Evolutionary conservation across 2,113 vertebrate genomes (phyloP).

Genomic region (Prionailurus bengalensis): DNA sequence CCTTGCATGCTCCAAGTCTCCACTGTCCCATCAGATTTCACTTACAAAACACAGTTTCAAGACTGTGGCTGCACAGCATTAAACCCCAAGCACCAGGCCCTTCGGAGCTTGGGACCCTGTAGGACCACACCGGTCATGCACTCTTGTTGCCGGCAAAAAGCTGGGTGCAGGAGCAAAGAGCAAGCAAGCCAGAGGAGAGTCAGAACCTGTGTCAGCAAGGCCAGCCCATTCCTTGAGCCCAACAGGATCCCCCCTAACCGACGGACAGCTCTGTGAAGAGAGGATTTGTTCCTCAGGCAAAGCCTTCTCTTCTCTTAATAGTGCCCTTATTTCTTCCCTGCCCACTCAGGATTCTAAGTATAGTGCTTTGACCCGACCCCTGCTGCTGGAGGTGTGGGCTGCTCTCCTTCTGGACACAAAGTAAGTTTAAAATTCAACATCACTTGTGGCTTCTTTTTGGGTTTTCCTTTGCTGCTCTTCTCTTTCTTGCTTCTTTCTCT

Average conservation of each 20-base stretch:
- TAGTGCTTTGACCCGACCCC: neutral
- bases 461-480: neutral
- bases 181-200: neutral
- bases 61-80: neutral
- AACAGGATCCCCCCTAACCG: neutral
- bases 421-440: neutral
- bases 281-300: neutral
- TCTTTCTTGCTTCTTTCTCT: neutral
- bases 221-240: neutral
- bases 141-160: neutral
- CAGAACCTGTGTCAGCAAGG: rapidly evolving
- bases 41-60: neutral
- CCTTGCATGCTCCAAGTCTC: rapidly evolving
- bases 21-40: neutral
- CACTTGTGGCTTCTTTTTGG: neutral
- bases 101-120: neutral
- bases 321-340: neutral
- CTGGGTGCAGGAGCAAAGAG: neutral
- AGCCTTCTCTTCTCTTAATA: no score
- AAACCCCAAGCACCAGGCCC: neutral
- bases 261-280: neutral
- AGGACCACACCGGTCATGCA: neutral
- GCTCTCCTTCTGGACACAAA: neutral
- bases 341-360: neutral
- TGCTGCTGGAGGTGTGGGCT: neutral